Base-by-base conservation (phyloP, 2,113 vertebrate species). In the Mungos mungo region DNA sequence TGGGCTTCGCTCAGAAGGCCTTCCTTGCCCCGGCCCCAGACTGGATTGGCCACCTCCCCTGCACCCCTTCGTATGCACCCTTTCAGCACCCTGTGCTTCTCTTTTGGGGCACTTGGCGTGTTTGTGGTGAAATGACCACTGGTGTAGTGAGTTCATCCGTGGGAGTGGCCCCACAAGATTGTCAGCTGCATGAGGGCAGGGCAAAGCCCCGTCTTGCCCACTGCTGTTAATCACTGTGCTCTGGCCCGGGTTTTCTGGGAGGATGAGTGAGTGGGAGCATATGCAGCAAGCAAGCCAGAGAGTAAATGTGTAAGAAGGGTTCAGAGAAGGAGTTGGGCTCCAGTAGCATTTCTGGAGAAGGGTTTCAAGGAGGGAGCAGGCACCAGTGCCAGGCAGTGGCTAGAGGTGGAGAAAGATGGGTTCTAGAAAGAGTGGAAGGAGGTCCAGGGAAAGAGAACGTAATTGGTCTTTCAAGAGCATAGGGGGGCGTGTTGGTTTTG, bases 11-110 rank as follows among this genome's bases (percentile, higher is more conserved):
- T 72, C 33, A 54, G 6, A 5, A 2, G 16, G 5, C 54, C 91
- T 60, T 76, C 33, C 60, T 29, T 76, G 47, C 38, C 63, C 21
- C n/a, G 50, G 23, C 25, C 33, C 79, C 15, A 25, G 23, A 45
- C 29, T 33, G 25, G 35, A 33, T 27, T 8, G 27, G 41, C 23
- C 10, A 47, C 21, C 38, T 41, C 68, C 29, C 29, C 19, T 3
- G 0, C 1, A 9, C 21, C n/a, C 2, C 16, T 19, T 60, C 19
- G 2, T 14, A 45, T 19, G 31, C 5, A 16, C 11, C 45, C 45
- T 33, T 54, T 88, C 23, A 7, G 7, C 29, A 33, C 50, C 18
- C 25, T 21, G 27, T 14, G 19, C 18, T 41, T 91, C 65, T 84
- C 52, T 10, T 76, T 31, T 45, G 74, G 79, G 52, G 19, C 33